Conservation (phyloP, 2,797 vertebrate genomes). For the Petrocephalus schoutedeni region DNA sequence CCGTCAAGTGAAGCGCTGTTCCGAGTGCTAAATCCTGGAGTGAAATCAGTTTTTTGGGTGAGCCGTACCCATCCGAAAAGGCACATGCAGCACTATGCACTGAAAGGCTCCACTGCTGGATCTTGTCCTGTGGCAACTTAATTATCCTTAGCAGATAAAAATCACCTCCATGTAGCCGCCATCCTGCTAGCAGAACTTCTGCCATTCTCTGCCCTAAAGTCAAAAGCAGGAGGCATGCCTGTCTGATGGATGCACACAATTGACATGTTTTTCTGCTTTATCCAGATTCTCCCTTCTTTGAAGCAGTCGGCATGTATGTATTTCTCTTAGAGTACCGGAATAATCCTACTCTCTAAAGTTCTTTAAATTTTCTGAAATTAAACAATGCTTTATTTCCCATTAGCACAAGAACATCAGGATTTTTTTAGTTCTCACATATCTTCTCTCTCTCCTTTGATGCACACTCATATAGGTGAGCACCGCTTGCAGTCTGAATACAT, state of each 20-base stretch:
- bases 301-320: neutral
- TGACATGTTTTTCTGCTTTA: neutral
- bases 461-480: neutral
- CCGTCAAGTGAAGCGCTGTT: conserved; percentile 47
- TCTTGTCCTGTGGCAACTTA: conserved; percentile 58
- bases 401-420: neutral
- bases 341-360: neutral
- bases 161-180: conserved; percentile 39
- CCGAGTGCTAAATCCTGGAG: conserved; percentile 40
- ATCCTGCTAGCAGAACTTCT: conserved; percentile 27
- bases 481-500: neutral
- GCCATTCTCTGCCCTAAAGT: conserved; percentile 17
- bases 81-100: neutral
- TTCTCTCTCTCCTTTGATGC: neutral
- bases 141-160: conserved; percentile 50
- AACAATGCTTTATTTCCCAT: neutral
- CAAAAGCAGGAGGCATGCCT: neutral
- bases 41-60: conserved; percentile 40
- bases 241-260: neutral
- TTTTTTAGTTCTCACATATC: neutral
- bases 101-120: conserved; percentile 40
- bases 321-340: neutral
- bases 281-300: neutral
- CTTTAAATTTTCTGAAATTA: neutral
- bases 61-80: conserved; percentile 29